Base-by-base conservation (phyloP, 2,888 invertebrate species). In the Aspidapion aeneum region DNA sequence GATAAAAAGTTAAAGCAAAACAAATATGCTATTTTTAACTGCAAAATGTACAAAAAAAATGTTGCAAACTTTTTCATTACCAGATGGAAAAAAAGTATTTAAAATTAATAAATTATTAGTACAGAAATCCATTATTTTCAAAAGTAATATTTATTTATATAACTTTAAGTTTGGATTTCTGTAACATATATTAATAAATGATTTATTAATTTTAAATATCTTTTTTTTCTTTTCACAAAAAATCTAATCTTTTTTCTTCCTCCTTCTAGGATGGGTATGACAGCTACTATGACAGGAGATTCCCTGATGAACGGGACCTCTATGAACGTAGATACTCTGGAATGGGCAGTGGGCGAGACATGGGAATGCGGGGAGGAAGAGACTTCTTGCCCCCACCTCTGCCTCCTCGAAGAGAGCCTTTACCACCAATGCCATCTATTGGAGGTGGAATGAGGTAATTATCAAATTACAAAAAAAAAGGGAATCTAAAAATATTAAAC, bases 231-330 rank as follows among this genome's bases (percentile, higher is more conserved):
- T n/a, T n/a, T n/a, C n/a, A n/a, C n/a, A n/a, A n/a, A n/a, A n/a
- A 2, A 52, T 16, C 5, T 21, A 20, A 2, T 1, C 18, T 12
- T 55, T 20, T 21, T 17, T 55, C 20, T 58, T 58, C 19, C 57
- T 7, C 21, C 57, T 57, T 69, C 35, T 73, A 86, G 87, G 88
- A 87, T 78, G 86, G 88, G 12, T 89, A 89, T 72, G 89, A 89
- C 81, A 89, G 89, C 72, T 93, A 93, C 82, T 93, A 93, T 78
- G 93, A 93, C 74, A 84, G 93, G 67, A 82, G 92, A 69, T 91
- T 90, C 71, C 67, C 67, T 17, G 90, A 90, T 59, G 86, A 90
- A 16, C 85, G 91, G 62, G 93, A 93, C 74, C 80, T 92, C 74
- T 93, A 91, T 77, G 93, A 93, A 79, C 85, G 93, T 68, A 87